Evolutionary conservation across 2,888 invertebrate species (phyloP), one percentile per base, ranked within the genome.

Genomic region (Parapristionchus giblindavisi): DNA sequence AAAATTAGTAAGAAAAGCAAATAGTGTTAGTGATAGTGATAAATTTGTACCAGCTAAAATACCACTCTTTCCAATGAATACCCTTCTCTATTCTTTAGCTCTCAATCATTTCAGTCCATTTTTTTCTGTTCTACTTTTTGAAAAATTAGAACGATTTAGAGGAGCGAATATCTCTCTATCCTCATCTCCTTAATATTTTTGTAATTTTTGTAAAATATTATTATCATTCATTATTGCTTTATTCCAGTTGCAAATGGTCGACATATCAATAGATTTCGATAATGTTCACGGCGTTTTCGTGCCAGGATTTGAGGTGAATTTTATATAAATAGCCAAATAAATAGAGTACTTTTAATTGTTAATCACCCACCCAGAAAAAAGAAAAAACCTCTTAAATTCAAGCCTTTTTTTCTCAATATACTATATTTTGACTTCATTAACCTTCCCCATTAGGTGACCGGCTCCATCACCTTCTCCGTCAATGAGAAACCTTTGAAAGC

Each of bases 231-330:
- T 61, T 61, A 14, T 29, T 11, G 6, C 6, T 14, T 56, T 56
- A 38, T 52, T n/a, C 68, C n/a, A n/a, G n/a, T n/a, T 52, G 51
- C 8, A 66, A 58, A 60, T 60, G 61, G 51, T 63, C 6, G 74
- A 74, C 63, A 61, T 74, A 17, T 17, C 34, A 27, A 63, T 74
- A 34, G 52, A 74, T 38, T 63, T 74, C 52, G 74, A 74, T n/a
- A 74, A 74, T 21, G 1, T 54, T 3, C 48, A 63, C 24, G 74
- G 74, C 29, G 74, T 74, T 27, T 74, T 63, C 54, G 52, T 63
- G 63, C 74, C 74, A 3, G 74, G 74, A 52, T 74, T 29, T 32
- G 74, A 74, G 63, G 63, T 74, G 24, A 36, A 56, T 29, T 40
- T 27, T 6, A 36, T 21, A 32, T 29, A 60, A 24, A 14, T 21